These are phyloP conservation scores for Dynastes tityus DNA, from an alignment of 2,888 invertebrate species.

Conservation along the genomic window DNA sequence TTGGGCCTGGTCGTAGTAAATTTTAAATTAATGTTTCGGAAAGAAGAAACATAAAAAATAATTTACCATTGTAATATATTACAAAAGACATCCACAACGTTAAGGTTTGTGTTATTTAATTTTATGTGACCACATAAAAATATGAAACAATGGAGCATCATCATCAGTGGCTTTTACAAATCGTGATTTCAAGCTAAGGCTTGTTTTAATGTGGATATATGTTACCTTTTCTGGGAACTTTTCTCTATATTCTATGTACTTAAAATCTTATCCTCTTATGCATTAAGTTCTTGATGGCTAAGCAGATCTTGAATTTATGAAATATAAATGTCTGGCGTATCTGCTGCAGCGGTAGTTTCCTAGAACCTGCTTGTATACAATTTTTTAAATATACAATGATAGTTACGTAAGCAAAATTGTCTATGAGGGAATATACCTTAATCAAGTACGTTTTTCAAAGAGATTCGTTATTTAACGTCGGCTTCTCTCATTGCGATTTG, in stretches of 20 bases:
- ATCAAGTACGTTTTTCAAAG: neutral
- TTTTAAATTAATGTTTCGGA: slow-evolving; percentile 26
- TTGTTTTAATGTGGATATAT: slow-evolving; percentile 27
- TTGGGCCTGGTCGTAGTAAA: slow-evolving; percentile 6
- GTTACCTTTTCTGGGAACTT: slow-evolving; percentile 13
- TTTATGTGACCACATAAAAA: slow-evolving; percentile 39
- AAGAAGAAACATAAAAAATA: slow-evolving; percentile 21
- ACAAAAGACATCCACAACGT: slow-evolving; percentile 13
- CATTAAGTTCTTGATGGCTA: slow-evolving; percentile 7
- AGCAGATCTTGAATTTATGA: slow-evolving; percentile 41
- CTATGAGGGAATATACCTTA: neutral
- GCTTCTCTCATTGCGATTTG: slow-evolving; percentile 18
- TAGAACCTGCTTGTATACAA: neutral
- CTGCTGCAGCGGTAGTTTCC: slow-evolving; percentile 1
- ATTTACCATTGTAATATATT: slow-evolving; percentile 32
- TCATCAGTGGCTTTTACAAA: slow-evolving; percentile 32
- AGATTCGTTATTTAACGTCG: slow-evolving; percentile 12
- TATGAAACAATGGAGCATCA: slow-evolving; percentile 34
- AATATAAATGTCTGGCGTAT: slow-evolving; percentile 21
- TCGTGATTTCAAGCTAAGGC: slow-evolving; percentile 24
- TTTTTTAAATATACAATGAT: slow-evolving; percentile 9
- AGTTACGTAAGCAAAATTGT: slow-evolving; percentile 36
- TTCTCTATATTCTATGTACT: slow-evolving; percentile 7
- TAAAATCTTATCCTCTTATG: slow-evolving; percentile 11
- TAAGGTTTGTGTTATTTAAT: slow-evolving; percentile 24